Evolutionary conservation across 2,113 vertebrate genomes (phyloP).

Genomic region (Accipiter virgatus): DNA sequence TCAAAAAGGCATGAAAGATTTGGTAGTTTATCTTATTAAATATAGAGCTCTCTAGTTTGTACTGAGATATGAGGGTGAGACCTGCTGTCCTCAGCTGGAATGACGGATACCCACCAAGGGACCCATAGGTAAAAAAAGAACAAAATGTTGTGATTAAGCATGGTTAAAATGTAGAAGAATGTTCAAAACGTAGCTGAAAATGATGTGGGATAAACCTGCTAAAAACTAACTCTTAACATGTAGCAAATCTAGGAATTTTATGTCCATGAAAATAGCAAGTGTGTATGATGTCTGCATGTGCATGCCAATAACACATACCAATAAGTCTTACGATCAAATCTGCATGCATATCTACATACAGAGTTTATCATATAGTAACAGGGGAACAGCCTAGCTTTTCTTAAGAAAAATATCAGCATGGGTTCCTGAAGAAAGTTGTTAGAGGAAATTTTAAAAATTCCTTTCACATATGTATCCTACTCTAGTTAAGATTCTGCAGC

Average conservation of each 20-base stretch:
- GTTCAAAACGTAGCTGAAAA: background rate
- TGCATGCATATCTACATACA: background rate
- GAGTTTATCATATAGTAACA: background rate
- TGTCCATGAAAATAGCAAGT: background rate
- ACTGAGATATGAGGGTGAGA: background rate
- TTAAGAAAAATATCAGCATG: background rate
- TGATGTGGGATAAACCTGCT: background rate
- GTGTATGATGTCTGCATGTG: background rate
- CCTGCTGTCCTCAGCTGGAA: background rate
- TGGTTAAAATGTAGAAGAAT: background rate
- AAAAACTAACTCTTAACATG: background rate
- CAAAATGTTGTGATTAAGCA: background rate
- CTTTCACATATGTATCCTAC: constrained; percentile 15
- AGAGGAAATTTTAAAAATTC: constrained; percentile 35
- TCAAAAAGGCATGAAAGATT: background rate
- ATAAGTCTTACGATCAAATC: background rate
- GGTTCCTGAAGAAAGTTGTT: background rate
- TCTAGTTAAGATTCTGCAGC: constrained; percentile 42
- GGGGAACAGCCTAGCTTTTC: background rate
- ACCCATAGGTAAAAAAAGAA: background rate
- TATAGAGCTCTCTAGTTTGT: background rate
- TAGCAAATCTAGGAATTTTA: background rate
- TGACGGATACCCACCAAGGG: background rate
- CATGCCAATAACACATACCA: background rate
- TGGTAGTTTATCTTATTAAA: background rate